Conservation (phyloP, 2,113 vertebrate genomes). For the Calyptommatus sinebrachiatus region DNA sequence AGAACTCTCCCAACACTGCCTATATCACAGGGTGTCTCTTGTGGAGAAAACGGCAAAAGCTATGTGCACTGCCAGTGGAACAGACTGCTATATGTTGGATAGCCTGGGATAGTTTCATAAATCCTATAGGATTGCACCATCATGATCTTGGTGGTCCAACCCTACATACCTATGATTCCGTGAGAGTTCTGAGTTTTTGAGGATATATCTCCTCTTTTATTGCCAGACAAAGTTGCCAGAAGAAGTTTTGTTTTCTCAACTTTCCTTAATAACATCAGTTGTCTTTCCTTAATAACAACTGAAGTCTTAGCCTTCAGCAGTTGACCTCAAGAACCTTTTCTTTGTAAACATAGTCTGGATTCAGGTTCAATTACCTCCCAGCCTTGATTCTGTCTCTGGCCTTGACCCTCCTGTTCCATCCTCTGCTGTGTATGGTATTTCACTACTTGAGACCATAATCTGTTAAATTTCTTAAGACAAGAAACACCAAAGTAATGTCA, state of each 20-base stretch:
- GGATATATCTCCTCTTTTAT: too few relatives aligned
- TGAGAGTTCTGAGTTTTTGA: too few relatives aligned
- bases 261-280: neutral
- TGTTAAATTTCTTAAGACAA: slow-evolving; percentile 44
- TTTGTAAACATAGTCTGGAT: neutral
- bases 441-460: slow-evolving; percentile 34
- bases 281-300: neutral
- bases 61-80: too few relatives aligned
- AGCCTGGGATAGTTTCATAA: too few relatives aligned
- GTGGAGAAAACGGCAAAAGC: too few relatives aligned
- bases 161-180: too few relatives aligned
- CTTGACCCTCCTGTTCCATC: neutral
- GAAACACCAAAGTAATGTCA: slow-evolving; percentile 40
- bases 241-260: neutral
- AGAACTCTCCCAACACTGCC: too few relatives aligned
- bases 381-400: neutral
- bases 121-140: neutral
- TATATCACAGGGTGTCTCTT: too few relatives aligned
- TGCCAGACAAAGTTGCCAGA: too few relatives aligned
- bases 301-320: neutral
- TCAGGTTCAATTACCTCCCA: neutral
- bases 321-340: neutral
- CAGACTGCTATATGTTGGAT: too few relatives aligned
- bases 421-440: neutral
- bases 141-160: neutral